Evolutionary conservation across 2,888 invertebrate genomes (phyloP), one percentile per base, ranked within the genome.

Genomic region (Drosophila multiciliata): DNA sequence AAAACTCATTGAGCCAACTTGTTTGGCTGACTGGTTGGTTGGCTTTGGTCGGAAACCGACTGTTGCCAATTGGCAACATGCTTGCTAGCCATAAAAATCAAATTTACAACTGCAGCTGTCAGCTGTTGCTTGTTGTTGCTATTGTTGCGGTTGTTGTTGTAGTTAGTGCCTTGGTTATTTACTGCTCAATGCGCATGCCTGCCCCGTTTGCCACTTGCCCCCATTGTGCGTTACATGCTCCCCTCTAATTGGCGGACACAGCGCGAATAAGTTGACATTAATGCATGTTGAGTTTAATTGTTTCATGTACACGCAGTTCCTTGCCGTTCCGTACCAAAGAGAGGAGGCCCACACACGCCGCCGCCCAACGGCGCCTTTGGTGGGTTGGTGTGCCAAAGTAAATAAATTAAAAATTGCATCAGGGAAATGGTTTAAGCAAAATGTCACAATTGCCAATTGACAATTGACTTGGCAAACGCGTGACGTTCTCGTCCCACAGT

Each of bases 231-330:
- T 66, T 66, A 66, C 68, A 82, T 66, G 63, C 72, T 62, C 66
- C 70, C 73, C 88, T 84, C 72, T 86, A 89, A 86, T 86, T 86
- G 85, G 73, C 67, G 87, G 87, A 61, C 75, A 72, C 74, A 80
- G 88, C 85, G 89, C 85, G 88, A 87, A 85, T 87, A 87, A 89
- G 78, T 89, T 89, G 87, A 89, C 85, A 89, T 89, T 89, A 86
- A 86, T 89, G 85, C 89, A 89, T 86, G 89, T 89, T 87, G 89
- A 76, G 75, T 86, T 86, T 86, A 86, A 86, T 86, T 89, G 85
- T 89, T 84, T 80, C 83, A 78, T 89, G 83, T 84, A 78, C 66
- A 86, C 89, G 89, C 87, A 78, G 82, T 89, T 89, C 77, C 87
- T 76, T 77, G 77, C 73, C 49, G 23, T 23, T 23, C 23, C 23